Evolutionary conservation across 2,888 invertebrate genomes (phyloP), one percentile per base, ranked within the genome.

Genomic region (Ypsolopha sequella): DNA sequence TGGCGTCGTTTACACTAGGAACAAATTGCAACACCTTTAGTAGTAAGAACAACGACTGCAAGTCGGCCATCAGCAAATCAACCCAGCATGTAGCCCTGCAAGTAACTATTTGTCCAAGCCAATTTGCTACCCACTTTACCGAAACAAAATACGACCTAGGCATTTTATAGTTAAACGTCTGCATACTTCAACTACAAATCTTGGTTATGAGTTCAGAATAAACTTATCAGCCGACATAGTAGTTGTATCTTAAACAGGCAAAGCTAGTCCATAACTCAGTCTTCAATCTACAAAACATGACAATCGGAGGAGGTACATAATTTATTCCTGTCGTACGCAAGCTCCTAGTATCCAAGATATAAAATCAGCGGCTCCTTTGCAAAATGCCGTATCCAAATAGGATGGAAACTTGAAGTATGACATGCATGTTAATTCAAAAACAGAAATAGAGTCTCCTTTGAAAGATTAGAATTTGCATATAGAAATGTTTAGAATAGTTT

Each of bases 201-300:
- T 39, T 39, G 39, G 39, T 39, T 39, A 39, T 39, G 39, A 24
- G 2, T 24, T 11, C 11, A 47, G 47, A 0, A 35, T 35, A 24
- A 24, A 24, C 24, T 24, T 24, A 24, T 24, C 24, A 24, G 4
- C 24, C 24, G 24, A 24, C 24, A 24, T 24, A 24, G 24, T 24
- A 24, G 24, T 24, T 24, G 24, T 4, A 24, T 24, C 33, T 11
- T 41, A 38, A 44, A 33, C 44, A 36, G 33, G 44, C 36, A 39
- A 36, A 36, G 48, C 44, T 49, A 33, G 48, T 33, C 35, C 33
- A 44, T 52, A 52, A 49, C 41, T 41, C 36, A 50, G 11, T 41
- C 48, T 48, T 38, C 33, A 48, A 48, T 39, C 14, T 33, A 39
- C 48, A 46, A 46, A 46, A 11, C 10, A 35, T n/a, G 34, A 4